phyloP scores from a whole-genome alignment of 2,113 vertebrate genomes.

The Lynx canadensis region DNA sequence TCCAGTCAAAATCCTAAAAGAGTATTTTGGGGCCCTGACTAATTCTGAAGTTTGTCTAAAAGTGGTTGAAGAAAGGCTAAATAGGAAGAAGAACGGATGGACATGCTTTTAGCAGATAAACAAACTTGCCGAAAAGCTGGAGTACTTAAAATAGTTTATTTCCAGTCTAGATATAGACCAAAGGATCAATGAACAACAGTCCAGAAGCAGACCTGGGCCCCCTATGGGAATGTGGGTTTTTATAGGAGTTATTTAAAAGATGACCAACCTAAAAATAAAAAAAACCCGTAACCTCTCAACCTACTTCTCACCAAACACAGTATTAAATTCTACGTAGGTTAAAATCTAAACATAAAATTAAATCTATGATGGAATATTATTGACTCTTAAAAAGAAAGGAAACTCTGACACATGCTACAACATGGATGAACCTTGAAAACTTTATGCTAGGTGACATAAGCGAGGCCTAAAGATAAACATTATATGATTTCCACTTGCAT shows the following conservation, averaged over 20 bases:
- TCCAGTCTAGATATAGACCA: neutral
- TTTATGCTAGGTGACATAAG: neutral
- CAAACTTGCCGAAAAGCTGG: neutral
- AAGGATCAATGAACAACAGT: neutral
- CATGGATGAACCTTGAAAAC: neutral
- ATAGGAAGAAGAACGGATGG: neutral
- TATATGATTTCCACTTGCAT: neutral
- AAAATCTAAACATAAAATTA: slow-evolving; percentile 15
- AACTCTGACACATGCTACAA: neutral
- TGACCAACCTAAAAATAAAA: neutral
- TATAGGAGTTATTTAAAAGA: slow-evolving; percentile 23
- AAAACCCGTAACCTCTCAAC: neutral
- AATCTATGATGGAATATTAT: neutral
- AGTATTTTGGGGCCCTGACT: neutral
- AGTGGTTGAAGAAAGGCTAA: neutral
- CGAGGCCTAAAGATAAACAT: neutral
- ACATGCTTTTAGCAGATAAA: neutral
- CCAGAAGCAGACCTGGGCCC: neutral
- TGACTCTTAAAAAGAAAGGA: neutral
- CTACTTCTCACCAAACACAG: neutral
- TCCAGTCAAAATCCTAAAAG: neutral
- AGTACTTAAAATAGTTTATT: neutral
- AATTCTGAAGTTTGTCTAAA: slow-evolving; percentile 21
- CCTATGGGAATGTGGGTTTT: neutral
- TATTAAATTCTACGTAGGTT: neutral